Conservation (phyloP, 1,140 invertebrate species). For the Macrotrachela quadricornifera region DNA sequence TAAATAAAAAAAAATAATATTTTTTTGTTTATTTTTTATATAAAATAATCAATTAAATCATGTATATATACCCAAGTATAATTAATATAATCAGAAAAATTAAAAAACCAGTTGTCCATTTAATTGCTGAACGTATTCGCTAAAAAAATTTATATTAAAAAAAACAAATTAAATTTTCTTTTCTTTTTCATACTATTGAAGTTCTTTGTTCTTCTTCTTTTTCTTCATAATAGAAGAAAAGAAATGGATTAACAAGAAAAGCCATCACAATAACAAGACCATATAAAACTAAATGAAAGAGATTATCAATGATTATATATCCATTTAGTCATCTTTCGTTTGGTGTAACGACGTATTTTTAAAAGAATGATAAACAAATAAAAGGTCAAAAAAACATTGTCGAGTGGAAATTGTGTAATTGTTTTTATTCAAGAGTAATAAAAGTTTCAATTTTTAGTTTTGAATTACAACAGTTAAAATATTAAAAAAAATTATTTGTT, state of each 20-base stretch:
- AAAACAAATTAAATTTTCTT: background rate
- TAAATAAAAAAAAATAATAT: constrained; percentile 7
- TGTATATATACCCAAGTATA: constrained; percentile 27
- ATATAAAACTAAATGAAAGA: constrained; percentile 27
- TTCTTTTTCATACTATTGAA: constrained; percentile 10
- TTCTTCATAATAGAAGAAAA: constrained; percentile 34
- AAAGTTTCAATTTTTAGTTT: too few species aligned
- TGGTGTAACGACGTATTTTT: too few species aligned
- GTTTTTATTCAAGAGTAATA: too few species aligned
- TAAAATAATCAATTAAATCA: too few species aligned
- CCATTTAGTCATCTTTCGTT: too few species aligned
- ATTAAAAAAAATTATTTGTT: too few species aligned
- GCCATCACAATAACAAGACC: constrained; percentile 24
- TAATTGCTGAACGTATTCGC: constrained; percentile 25
- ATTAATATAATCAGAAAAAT: constrained; percentile 22
- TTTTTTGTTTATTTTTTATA: background rate
- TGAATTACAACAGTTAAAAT: too few species aligned
- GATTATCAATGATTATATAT: constrained; percentile 7
- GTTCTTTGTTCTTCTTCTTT: constrained; percentile 19
- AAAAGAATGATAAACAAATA: too few species aligned
- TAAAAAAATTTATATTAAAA: constrained; percentile 11
- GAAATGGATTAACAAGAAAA: constrained; percentile 31
- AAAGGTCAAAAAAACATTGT: too few species aligned
- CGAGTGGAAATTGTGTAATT: too few species aligned
- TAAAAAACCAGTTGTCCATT: constrained; percentile 27